Percentiles rank a stretch among this genome's conserved stretches.
Evolutionary conservation across 1,140 invertebrate genomes (phyloP).

Genomic region (Trichonephila clavipes): DNA sequence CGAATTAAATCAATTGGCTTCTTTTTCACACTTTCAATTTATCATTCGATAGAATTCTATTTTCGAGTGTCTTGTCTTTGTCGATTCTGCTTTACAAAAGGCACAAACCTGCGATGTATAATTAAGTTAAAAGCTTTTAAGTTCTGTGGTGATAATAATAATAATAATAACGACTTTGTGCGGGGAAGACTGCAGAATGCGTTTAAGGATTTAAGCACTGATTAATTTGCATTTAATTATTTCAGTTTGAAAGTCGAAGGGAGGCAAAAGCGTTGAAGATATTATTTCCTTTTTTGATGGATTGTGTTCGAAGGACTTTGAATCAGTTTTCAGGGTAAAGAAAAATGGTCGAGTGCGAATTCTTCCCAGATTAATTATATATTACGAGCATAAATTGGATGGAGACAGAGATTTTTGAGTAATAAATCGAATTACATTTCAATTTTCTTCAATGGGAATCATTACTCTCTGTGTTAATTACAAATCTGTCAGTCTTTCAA

Average conservation of each 20-base stretch:
- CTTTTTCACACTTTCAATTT: constrained; percentile 13
- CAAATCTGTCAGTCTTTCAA: too few relatives aligned
- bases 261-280: neutral
- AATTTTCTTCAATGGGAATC: too few relatives aligned
- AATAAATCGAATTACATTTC: too few relatives aligned
- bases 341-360: neutral
- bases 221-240: constrained; percentile 43
- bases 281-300: constrained; percentile 9
- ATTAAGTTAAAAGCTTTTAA: constrained; percentile 32
- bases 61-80: neutral
- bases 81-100: neutral
- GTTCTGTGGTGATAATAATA: neutral
- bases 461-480: too few relatives aligned
- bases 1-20: constrained; percentile 40
- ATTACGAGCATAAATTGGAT: neutral
- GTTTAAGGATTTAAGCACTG: neutral
- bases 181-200: neutral
- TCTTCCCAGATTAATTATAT: neutral
- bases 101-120: neutral
- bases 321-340: neutral
- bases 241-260: neutral
- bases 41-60: neutral
- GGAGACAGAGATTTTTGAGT: neutral
- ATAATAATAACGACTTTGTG: constrained; percentile 13
- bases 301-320: neutral